Evolutionary conservation across 2,797 vertebrate genomes (phyloP).

Genomic region (Hippopotamyrus pictus): DNA sequence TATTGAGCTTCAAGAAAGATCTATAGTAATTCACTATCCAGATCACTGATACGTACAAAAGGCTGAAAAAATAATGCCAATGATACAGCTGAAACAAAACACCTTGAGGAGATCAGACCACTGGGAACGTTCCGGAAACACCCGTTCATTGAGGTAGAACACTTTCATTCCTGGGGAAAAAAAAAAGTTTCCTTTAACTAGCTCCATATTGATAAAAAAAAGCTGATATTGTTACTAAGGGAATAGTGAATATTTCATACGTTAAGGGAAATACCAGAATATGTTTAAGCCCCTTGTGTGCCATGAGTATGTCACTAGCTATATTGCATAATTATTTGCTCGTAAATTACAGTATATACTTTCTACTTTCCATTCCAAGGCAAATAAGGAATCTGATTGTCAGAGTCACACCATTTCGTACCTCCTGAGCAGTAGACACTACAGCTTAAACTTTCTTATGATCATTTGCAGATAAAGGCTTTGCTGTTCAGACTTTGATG

Average conservation of each 20-base stretch:
- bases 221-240: conserved; percentile 18
- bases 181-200: conserved; percentile 26
- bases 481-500: conserved; percentile 50
- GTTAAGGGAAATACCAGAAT: background rate
- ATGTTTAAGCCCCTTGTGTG: background rate
- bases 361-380: background rate
- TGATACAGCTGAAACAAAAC: background rate
- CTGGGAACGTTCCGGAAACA: background rate
- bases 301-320: background rate
- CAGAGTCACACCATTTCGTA: conserved; percentile 27
- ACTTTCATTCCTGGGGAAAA: conserved; percentile 8
- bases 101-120: background rate
- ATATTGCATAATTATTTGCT: conserved; percentile 18
- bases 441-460: conserved; percentile 39
- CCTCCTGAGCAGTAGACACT: conserved; percentile 27
- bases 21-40: conserved; percentile 51
- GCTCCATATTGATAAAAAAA: conserved; percentile 30
- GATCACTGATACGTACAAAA: conserved; percentile 48
- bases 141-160: background rate
- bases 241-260: background rate
- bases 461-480: conserved; percentile 52
- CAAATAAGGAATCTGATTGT: conserved; percentile 32
- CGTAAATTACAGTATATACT: background rate
- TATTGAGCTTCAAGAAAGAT: conserved; percentile 50
- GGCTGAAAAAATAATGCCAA: conserved; percentile 35